phyloP scores from a whole-genome alignment of 2,888 invertebrate genomes.

The Tachystola acroxantha region DNA sequence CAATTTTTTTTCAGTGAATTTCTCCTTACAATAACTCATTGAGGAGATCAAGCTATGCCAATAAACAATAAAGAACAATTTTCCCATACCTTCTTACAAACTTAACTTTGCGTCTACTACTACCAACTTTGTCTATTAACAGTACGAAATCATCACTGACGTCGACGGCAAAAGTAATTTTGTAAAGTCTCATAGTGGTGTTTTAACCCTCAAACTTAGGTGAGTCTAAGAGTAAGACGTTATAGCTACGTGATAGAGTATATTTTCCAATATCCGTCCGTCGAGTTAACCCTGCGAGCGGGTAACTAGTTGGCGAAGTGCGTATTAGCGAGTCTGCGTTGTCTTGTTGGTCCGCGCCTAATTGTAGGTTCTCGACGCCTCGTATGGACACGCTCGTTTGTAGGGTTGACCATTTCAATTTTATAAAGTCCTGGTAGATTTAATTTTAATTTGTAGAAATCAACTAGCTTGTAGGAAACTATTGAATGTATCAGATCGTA shows the following conservation, averaged over 20 bases:
- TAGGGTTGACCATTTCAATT: slow-evolving; percentile 41
- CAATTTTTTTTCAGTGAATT: slow-evolving; percentile 47
- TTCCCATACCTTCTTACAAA: slow-evolving; percentile 34
- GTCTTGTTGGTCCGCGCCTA: slow-evolving; percentile 61
- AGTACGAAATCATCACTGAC: not conserved
- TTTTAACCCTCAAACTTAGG: slow-evolving; percentile 34
- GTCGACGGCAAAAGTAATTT: slow-evolving; percentile 20
- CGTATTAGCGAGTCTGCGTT: slow-evolving; percentile 58
- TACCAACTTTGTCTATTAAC: slow-evolving; percentile 12
- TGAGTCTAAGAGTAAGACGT: slow-evolving; percentile 19
- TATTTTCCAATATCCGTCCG: slow-evolving; percentile 18
- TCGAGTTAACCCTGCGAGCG: slow-evolving; percentile 26
- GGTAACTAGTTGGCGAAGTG: slow-evolving; percentile 63
- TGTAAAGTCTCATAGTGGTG: slow-evolving; percentile 36
- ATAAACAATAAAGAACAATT: slow-evolving; percentile 65
- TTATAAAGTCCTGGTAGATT: slow-evolving; percentile 5
- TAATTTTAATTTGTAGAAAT: too few species aligned
- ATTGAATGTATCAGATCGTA: too few species aligned
- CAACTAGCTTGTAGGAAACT: too few species aligned
- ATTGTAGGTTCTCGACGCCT: slow-evolving; percentile 77
- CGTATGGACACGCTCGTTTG: slow-evolving; percentile 41
- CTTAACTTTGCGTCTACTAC: slow-evolving; percentile 9
- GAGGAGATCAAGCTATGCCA: slow-evolving; percentile 46
- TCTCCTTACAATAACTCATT: slow-evolving; percentile 50
- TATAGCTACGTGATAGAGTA: slow-evolving; percentile 22